phyloP scores from a whole-genome alignment of 2,113 vertebrate species.

The Cryptoleucopteryx plumbea region DNA sequence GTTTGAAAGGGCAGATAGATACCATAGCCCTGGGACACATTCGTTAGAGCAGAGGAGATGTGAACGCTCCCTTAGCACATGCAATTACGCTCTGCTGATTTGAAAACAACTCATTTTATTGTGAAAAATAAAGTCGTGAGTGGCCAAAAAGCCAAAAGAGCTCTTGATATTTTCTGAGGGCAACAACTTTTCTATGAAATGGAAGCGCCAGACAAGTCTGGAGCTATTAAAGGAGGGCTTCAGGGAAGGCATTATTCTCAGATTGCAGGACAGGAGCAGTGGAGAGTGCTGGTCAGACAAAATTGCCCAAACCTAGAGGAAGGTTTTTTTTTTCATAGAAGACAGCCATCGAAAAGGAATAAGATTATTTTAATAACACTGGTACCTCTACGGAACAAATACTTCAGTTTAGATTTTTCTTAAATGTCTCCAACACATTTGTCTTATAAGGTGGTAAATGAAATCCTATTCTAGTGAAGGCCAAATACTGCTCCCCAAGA shows the following conservation, averaged over 20 bases:
- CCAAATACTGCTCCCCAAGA: neutral
- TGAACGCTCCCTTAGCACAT: neutral
- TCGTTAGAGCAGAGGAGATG: neutral
- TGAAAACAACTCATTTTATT: conserved; percentile 29
- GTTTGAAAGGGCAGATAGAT: conserved; percentile 24
- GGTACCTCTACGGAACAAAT: neutral
- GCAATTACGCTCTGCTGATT: neutral
- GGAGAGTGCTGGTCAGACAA: neutral
- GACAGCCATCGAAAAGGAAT: neutral
- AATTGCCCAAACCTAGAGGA: neutral
- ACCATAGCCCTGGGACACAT: conserved; percentile 18
- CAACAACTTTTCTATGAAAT: neutral
- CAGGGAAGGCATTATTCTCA: neutral
- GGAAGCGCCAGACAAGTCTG: neutral
- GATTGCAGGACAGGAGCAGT: neutral
- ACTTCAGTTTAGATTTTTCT: neutral
- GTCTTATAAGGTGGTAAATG: neutral
- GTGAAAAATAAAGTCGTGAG: conserved; percentile 9
- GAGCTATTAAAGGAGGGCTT: neutral
- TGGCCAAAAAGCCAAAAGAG: neutral
- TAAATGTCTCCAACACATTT: neutral
- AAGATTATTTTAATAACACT: neutral
- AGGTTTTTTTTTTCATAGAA: neutral
- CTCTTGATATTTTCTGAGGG: neutral
- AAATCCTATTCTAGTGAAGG: neutral